Conservation (phyloP, 2,888 invertebrate genomes). For the Parapristionchus giblindavisi region DNA sequence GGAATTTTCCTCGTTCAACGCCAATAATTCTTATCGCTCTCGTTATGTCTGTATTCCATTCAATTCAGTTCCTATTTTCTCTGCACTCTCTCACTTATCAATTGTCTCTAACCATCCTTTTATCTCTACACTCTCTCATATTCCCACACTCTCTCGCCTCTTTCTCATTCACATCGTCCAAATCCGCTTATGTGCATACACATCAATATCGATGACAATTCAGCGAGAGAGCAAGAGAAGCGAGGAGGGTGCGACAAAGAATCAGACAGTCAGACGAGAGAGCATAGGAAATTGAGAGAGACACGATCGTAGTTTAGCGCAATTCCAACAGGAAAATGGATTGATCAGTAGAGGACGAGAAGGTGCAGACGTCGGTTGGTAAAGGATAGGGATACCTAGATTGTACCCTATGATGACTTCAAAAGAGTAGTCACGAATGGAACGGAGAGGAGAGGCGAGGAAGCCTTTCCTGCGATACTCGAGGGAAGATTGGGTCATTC, state of each 20-base stretch:
- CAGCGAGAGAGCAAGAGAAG: no score
- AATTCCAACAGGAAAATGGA: background rate
- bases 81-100: background rate
- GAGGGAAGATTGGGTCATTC: slow-evolving; percentile 21
- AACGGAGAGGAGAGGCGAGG: background rate
- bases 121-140: background rate
- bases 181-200: slow-evolving; percentile 31
- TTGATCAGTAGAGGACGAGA: background rate
- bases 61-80: background rate
- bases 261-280: background rate
- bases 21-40: no score
- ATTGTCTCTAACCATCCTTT: background rate
- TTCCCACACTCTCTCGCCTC: background rate
- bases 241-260: slow-evolving; percentile 11
- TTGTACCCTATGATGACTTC: background rate
- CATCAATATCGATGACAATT: no score
- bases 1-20: no score
- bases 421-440: background rate
- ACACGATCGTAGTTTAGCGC: no score
- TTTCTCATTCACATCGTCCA: background rate
- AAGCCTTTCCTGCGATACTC: slow-evolving; percentile 11
- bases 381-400: background rate
- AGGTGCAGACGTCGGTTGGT: background rate
- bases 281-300: background rate
- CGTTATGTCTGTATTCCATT: no score